Evolutionary conservation across 2,797 vertebrate genomes (phyloP).

Genomic region (Fistularia commersonii): DNA sequence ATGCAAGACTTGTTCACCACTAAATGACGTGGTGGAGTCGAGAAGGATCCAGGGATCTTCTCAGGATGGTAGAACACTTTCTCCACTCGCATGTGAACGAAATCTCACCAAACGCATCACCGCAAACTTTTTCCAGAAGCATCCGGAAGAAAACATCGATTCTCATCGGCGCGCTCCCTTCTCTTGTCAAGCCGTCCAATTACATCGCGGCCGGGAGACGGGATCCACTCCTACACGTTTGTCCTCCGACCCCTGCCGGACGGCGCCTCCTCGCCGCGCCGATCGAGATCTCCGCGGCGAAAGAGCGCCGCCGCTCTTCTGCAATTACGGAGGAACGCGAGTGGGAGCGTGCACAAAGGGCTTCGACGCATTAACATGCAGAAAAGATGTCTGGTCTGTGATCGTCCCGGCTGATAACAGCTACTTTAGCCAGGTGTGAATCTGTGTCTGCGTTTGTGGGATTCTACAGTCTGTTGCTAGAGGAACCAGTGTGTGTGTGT

Average conservation of each 20-base stretch:
- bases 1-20: too few species aligned
- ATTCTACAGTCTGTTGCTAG: slow-evolving; percentile 13
- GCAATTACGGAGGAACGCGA: slow-evolving; percentile 53
- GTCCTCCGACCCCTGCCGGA: slow-evolving; percentile 39
- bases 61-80: too few species aligned
- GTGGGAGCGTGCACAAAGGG: slow-evolving; percentile 41
- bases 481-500: slow-evolving; percentile 7
- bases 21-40: too few species aligned
- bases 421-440: slow-evolving; percentile 37
- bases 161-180: slow-evolving; percentile 26
- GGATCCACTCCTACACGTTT: slow-evolving; percentile 52
- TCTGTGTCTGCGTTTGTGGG: slow-evolving; percentile 26
- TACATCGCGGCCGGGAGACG: slow-evolving; percentile 37
- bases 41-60: too few species aligned
- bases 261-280: slow-evolving; percentile 10
- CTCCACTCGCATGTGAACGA: too few species aligned
- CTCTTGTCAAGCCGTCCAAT: slow-evolving; percentile 45
- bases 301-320: slow-evolving; percentile 51
- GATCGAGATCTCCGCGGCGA: slow-evolving; percentile 61
- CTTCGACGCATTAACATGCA: slow-evolving; percentile 67
- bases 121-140: slow-evolving; percentile 1
- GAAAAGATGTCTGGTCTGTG: slow-evolving; percentile 73
- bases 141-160: slow-evolving; percentile 1
- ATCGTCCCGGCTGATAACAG: slow-evolving; percentile 67
- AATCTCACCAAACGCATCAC: too few species aligned